Percentiles rank a stretch among this genome's conserved stretches.
Evolutionary conservation across 35 echinoderm and acorn worm species (phyloP).

Genomic region (Strongylocentrotus purpuratus): DNA sequence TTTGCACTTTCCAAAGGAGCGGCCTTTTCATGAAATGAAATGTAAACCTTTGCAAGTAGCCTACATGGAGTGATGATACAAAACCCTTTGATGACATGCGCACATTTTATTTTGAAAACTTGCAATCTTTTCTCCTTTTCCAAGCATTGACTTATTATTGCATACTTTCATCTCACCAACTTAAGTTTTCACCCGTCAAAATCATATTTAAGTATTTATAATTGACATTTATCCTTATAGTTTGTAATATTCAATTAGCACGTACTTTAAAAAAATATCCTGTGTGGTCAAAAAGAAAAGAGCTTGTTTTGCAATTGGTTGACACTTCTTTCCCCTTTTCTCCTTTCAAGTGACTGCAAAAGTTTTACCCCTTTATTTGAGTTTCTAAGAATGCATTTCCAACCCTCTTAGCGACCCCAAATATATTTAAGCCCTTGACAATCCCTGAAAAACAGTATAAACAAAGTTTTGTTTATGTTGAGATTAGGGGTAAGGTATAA

Average conservation of each 20-base stretch:
- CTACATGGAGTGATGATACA: background rate
- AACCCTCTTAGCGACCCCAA: background rate
- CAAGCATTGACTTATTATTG: background rate
- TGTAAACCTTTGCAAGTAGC: background rate
- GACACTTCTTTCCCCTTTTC: background rate
- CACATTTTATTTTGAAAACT: background rate
- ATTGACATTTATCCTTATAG: background rate
- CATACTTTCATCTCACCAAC: background rate
- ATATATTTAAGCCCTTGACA: too few species aligned
- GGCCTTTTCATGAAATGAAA: background rate
- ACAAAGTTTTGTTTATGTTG: too few species aligned
- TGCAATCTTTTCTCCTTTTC: background rate
- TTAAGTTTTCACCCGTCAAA: background rate
- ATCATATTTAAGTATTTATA: background rate
- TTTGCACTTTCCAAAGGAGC: background rate
- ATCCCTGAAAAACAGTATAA: too few species aligned
- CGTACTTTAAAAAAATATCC: background rate
- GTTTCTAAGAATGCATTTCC: background rate
- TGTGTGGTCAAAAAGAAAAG: background rate
- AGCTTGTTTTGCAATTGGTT: background rate
- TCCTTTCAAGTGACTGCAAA: background rate
- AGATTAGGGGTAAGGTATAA: too few species aligned
- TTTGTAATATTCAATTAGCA: background rate
- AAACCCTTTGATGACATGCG: background rate
- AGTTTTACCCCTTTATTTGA: background rate